These are phyloP conservation scores for Carlito syrichta DNA, from an alignment of 2,113 vertebrate genomes.

Conservation along the genomic window DNA sequence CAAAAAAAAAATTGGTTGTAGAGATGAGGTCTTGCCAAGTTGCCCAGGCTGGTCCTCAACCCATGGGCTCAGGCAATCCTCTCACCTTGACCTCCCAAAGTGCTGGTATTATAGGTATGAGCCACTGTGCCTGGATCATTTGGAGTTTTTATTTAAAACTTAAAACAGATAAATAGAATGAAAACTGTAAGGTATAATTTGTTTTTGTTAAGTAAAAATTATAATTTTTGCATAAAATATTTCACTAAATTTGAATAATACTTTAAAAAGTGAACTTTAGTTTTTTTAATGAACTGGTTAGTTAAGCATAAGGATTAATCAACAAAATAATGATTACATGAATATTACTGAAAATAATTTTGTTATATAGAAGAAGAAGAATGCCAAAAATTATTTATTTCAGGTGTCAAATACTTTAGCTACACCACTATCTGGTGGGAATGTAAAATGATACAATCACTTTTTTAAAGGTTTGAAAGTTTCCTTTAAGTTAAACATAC, in stretches of 20 bases:
- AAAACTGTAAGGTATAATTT: neutral
- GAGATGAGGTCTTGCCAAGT: too few relatives aligned
- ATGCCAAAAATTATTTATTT: neutral
- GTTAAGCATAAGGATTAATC: neutral
- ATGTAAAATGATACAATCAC: neutral
- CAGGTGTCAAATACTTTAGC: neutral
- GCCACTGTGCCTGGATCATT: too few relatives aligned
- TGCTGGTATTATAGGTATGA: too few relatives aligned
- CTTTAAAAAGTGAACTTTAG: neutral
- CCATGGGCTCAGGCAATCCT: too few relatives aligned
- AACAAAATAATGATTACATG: neutral
- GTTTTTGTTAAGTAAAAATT: neutral
- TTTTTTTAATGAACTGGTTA: neutral
- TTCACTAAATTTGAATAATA: neutral
- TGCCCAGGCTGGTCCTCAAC: too few relatives aligned
- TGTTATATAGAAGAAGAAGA: neutral
- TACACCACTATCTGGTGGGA: neutral
- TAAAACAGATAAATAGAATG: neutral
- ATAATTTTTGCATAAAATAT: neutral
- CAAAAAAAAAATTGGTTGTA: too few relatives aligned
- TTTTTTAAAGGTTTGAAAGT: neutral
- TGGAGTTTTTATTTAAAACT: constrained; percentile 15
- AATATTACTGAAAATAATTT: neutral
- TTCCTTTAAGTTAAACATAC: neutral
- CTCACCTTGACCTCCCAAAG: too few relatives aligned